Evolutionary conservation across 2,113 vertebrate species (phyloP), one percentile per base, ranked within the genome.

Genomic region (Nothobranchius furzeri): DNA sequence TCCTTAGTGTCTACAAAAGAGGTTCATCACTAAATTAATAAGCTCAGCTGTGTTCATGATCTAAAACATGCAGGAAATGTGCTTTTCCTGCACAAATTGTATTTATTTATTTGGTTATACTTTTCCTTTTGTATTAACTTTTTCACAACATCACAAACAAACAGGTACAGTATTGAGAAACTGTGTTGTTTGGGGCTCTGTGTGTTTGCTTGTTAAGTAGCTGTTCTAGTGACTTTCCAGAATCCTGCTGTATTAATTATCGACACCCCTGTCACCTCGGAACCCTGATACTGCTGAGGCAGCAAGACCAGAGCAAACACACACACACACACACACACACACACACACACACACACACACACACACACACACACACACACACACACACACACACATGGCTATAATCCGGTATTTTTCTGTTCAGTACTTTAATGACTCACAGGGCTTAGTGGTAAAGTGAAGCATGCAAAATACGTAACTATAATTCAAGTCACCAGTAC

Each of bases 231-330:
- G 68, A 63, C 82, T 62, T 83, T 86, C 77, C 78, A 85, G 76
- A 75, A 82, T 72, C 80, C 80, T 76, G 81, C 78, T 78, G 88
- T 87, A 90, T 90, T 88, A 87, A 88, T 91, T 89, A 91, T 91
- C 83, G 86, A 90, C 79, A 6, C 83, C 85, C 61, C 82, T 76
- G 81, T 87, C 85, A 81, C 88, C 79, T 83, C 68, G 73, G 54
- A 86, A 78, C 65, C 61, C 75, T 66, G 14, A 80, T 79, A 81
- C 64, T 76, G 86, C 81, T 86, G 88, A 88, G 70, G 70, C 75
- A 72, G 78, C 79, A 81, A 62, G 66, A 64, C 48, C 62, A 55
- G 57, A 47, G 51, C 83, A 76, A 46, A 51, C 56, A 68, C 54
- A 75, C 64, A 60, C 58, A 61, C 12, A 64, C 62, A 54, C 15